Base-by-base conservation (phyloP, 2,888 invertebrate genomes). In the Phragmatobia fuliginosa region DNA sequence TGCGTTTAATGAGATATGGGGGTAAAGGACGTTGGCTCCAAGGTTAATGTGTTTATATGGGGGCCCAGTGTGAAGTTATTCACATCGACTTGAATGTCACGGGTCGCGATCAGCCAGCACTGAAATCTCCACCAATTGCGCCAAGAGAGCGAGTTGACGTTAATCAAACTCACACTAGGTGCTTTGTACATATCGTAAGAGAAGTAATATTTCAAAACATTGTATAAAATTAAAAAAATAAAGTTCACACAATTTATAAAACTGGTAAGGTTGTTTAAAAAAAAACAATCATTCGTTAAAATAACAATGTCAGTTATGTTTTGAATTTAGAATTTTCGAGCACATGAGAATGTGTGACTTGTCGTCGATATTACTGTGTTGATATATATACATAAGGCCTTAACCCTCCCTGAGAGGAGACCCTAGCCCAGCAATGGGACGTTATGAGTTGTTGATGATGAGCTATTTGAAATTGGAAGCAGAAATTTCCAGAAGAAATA, bases 1-100 rank as follows among this genome's bases (percentile, higher is more conserved):
- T 89, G 87, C 89, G 82, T 73, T 80, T 82, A 77, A 81, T 82
- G 79, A 79, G 80, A 82, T 74, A 60, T 41, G 14, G 59, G 52
- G 67, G 70, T 33, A 61, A n/a, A 58, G 10, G 41, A 75, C 68
- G 59, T 61, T 77, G 73, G 70, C 75, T 80, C 73, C 75, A 82
- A 74, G 66, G 71, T 60, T 32, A 49, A 52, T 25, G 1, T 28
- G 1, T 11, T 28, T 14, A 56, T 28, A 25, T 25, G 25, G 11
- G 18, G 18, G 25, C 52, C 6, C 18, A 18, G 18, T 41, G 41
- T 41, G 18, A 41, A 4, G 11, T 38, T 38, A 38, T 38, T 38
- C 38, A 38, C 10, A 4, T 38, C 38, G 2, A 38, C 38, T 14
- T 4, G 38, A 38, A 14, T 14, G 0, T 0, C 14, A 38, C 38